Conservation (phyloP, 2,113 vertebrate species). For the Cebus imitator region DNA sequence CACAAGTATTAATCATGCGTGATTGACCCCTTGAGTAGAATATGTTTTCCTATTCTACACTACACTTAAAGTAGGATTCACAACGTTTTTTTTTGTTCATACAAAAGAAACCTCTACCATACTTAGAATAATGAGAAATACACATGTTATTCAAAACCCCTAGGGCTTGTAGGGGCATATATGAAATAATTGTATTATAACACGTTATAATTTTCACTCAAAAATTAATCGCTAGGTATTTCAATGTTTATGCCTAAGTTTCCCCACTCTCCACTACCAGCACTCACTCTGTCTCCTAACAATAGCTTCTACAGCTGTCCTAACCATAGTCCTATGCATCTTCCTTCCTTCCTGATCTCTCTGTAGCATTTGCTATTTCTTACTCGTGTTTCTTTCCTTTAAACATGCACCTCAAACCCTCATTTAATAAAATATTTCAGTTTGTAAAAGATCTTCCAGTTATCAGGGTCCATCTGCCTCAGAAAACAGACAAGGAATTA, state of each 20-base stretch:
- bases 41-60: not conserved
- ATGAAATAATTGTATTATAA: not conserved
- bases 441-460: not conserved
- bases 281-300: not conserved
- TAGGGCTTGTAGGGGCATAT: not conserved
- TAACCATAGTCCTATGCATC: not conserved
- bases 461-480: not conserved
- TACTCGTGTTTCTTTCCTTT: not conserved
- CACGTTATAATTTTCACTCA: not conserved
- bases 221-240: not conserved
- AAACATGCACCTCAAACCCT: not conserved
- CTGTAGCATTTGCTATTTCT: not conserved
- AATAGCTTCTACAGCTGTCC: not conserved
- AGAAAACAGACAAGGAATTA: not conserved
- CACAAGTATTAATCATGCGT: not conserved
- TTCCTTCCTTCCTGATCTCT: not conserved
- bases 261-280: not conserved
- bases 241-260: not conserved
- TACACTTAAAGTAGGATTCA: not conserved
- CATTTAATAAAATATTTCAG: not conserved
- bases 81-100: not conserved
- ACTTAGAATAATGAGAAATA: not conserved
- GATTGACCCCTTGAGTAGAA: not conserved
- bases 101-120: not conserved
- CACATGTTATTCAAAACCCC: not conserved